Evolutionary conservation across 2,888 invertebrate genomes (phyloP).

Genomic region (Dolichopus griseipennis): DNA sequence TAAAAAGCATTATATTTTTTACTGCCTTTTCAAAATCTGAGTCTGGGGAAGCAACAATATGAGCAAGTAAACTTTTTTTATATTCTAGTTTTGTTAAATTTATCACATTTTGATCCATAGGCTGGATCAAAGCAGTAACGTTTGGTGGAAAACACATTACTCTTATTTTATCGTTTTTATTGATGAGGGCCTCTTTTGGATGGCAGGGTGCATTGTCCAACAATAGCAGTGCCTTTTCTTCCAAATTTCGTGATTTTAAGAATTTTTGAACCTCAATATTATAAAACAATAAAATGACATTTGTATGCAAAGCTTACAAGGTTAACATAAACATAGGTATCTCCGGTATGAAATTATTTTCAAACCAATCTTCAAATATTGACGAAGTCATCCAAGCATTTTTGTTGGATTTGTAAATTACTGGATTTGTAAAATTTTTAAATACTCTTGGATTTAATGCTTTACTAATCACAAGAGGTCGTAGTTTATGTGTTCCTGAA

Average conservation of each 20-base stretch:
- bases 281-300: too few species aligned
- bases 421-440: slow-evolving; percentile 19
- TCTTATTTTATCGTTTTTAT: slow-evolving; percentile 12
- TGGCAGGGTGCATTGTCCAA: too few species aligned
- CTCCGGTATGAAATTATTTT: not conserved
- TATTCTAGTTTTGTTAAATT: slow-evolving; percentile 17
- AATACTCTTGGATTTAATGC: slow-evolving; percentile 22
- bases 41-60: not conserved
- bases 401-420: slow-evolving; percentile 19
- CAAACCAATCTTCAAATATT: slow-evolving; percentile 22
- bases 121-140: slow-evolving; percentile 20
- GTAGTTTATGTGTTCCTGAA: slow-evolving; percentile 24
- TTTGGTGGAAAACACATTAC: slow-evolving; percentile 20
- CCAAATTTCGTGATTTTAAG: too few species aligned
- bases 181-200: too few species aligned
- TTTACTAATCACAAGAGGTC: slow-evolving; percentile 22
- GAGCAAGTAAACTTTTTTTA: not conserved
- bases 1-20: slow-evolving; percentile 9
- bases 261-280: too few species aligned
- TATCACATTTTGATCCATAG: slow-evolving; percentile 21
- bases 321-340: not conserved
- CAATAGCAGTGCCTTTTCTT: too few species aligned
- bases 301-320: too few species aligned
- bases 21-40: not conserved
- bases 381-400: slow-evolving; percentile 21